Evolutionary conservation across 2,888 invertebrate genomes (phyloP).

Genomic region (Torymus tubicola): DNA sequence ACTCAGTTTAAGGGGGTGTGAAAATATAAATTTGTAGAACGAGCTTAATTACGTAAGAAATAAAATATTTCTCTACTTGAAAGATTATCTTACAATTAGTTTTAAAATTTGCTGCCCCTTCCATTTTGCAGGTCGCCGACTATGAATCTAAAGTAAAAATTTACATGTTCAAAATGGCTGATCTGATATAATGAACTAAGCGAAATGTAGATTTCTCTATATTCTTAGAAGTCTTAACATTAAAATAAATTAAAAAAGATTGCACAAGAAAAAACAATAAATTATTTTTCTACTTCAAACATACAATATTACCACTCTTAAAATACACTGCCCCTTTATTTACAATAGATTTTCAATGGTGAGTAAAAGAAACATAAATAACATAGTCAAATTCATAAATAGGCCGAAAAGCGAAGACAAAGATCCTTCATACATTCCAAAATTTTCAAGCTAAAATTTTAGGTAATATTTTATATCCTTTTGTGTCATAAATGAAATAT

Average conservation of each 20-base stretch:
- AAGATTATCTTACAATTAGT: slow-evolving; percentile 58
- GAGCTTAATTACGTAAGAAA: slow-evolving; percentile 46
- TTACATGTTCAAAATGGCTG: slow-evolving; percentile 45
- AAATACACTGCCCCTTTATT: slow-evolving; percentile 5
- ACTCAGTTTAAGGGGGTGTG: slow-evolving; percentile 41
- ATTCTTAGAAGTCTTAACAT: slow-evolving; percentile 13
- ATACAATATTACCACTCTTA: slow-evolving; percentile 7
- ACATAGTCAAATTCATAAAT: too few species aligned
- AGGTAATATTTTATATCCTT: too few species aligned
- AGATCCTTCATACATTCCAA: too few species aligned
- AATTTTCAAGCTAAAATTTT: too few species aligned
- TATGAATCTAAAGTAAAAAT: slow-evolving; percentile 58
- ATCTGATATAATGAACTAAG: slow-evolving; percentile 32
- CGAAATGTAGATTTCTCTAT: slow-evolving; percentile 33
- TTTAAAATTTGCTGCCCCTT: slow-evolving; percentile 59
- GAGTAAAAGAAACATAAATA: not conserved
- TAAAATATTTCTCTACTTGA: slow-evolving; percentile 56
- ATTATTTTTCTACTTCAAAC: slow-evolving; percentile 20
- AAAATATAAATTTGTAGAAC: slow-evolving; percentile 43
- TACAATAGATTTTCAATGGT: not conserved
- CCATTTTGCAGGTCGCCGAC: slow-evolving; percentile 57
- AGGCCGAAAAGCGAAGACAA: too few species aligned
- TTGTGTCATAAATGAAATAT: too few species aligned
- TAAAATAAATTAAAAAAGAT: slow-evolving; percentile 30
- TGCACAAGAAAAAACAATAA: slow-evolving; percentile 24